Evolutionary conservation across 2,113 vertebrate genomes (phyloP).

Genomic region (Phyllostomus hastatus): DNA sequence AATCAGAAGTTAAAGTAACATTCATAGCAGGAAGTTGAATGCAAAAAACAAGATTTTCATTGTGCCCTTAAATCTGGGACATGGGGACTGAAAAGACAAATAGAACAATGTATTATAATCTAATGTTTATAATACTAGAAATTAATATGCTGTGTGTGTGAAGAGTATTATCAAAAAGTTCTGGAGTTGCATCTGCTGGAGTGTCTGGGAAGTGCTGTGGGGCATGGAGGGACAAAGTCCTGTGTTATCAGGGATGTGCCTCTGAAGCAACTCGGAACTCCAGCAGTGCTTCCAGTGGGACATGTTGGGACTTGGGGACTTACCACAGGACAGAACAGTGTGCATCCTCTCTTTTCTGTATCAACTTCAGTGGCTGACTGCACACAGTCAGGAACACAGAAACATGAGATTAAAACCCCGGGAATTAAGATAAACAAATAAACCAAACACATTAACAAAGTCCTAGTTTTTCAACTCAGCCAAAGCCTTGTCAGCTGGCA

Average conservation of each 20-base stretch:
- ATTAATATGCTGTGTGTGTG: not conserved
- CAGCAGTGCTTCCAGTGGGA: not conserved
- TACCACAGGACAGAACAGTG: not conserved
- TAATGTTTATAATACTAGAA: not conserved
- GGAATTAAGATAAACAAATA: not conserved
- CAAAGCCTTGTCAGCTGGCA: not conserved
- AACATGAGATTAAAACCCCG: not conserved
- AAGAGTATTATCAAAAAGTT: not conserved
- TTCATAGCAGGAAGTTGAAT: not conserved
- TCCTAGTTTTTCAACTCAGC: not conserved
- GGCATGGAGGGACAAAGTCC: not conserved
- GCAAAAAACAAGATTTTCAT: not conserved
- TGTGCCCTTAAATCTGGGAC: not conserved
- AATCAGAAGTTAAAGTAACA: not conserved
- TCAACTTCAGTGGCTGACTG: not conserved
- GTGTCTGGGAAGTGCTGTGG: not conserved
- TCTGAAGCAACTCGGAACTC: not conserved
- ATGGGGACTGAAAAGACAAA: not conserved
- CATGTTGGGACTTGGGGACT: not conserved
- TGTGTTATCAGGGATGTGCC: not conserved
- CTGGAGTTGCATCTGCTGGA: not conserved
- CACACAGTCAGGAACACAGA: not conserved
- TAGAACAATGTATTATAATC: not conserved
- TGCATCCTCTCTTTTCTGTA: not conserved
- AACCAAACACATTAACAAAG: not conserved